These are phyloP conservation scores for Melinopterus prodromus DNA, from an alignment of 2,888 invertebrate genomes.

Conservation along the genomic window DNA sequence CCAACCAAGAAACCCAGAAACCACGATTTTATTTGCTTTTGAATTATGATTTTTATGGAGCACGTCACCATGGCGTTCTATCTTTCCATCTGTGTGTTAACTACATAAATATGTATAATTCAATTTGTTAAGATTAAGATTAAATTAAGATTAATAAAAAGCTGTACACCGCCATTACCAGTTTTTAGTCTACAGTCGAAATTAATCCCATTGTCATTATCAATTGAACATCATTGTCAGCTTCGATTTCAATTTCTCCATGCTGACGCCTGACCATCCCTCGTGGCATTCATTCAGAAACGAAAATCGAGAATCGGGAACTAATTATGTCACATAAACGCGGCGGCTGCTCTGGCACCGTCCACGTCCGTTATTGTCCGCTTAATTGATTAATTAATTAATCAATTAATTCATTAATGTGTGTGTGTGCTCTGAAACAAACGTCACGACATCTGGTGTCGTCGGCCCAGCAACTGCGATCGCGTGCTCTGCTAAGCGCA, in stretches of 20 bases:
- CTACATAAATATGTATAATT: too few species aligned
- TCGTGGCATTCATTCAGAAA: not conserved
- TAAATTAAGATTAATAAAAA: too few species aligned
- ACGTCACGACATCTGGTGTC: slow-evolving; percentile 4
- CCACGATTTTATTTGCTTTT: too few species aligned
- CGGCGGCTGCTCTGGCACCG: not conserved
- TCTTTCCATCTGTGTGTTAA: too few species aligned
- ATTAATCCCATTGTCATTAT: too few species aligned
- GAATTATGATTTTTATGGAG: too few species aligned
- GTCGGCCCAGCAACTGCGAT: not conserved
- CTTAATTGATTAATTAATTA: not conserved
- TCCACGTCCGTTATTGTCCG: not conserved
- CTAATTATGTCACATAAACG: not conserved
- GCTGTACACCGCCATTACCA: too few species aligned
- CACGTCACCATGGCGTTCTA: too few species aligned
- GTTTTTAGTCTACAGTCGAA: too few species aligned
- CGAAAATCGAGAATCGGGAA: not conserved
- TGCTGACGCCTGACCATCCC: not conserved
- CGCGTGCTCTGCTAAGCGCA: not conserved
- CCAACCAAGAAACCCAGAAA: too few species aligned
- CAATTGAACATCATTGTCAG: not conserved
- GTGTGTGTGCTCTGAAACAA: not conserved
- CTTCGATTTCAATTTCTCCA: not conserved
- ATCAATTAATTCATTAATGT: not conserved
- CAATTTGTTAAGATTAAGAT: too few species aligned